phyloP scores from a whole-genome alignment of 1,140 invertebrate species.

The Zaprionus capensis region DNA sequence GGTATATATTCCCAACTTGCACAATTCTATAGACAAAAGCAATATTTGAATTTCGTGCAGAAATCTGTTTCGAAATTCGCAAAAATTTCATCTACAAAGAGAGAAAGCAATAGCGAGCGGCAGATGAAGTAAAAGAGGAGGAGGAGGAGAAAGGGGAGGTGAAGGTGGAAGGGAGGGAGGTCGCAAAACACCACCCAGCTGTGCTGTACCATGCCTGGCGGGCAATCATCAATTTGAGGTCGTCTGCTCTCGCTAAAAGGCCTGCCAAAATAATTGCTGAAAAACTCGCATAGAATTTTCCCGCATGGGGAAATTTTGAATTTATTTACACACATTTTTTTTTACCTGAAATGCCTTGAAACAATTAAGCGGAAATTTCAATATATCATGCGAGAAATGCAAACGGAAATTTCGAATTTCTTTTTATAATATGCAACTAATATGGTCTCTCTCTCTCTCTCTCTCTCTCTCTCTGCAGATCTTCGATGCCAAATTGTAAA shows the following conservation, averaged over 20 bases:
- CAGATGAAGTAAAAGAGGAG: not conserved
- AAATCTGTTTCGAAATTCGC: not conserved
- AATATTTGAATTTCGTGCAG: not conserved
- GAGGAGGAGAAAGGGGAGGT: not conserved
- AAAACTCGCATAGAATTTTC: conserved; percentile 1
- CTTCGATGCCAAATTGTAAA: not conserved
- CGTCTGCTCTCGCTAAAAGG: not conserved
- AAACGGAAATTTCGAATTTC: not conserved
- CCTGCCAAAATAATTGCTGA: conserved; percentile 3
- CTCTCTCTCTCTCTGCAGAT: not conserved
- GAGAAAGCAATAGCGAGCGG: not conserved
- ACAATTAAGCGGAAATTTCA: not conserved
- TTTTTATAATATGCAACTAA: not conserved
- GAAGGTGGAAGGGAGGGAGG: not conserved
- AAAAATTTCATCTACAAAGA: not conserved
- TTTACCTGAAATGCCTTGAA: conserved; percentile 5
- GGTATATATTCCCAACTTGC: not conserved
- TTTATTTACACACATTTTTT: not conserved
- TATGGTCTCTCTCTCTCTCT: not conserved
- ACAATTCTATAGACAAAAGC: not conserved
- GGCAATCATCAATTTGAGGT: conserved; percentile 13
- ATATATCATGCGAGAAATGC: not conserved
- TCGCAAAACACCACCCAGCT: conserved; percentile 2
- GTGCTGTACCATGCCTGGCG: not conserved
- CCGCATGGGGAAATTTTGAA: not conserved